phyloP scores from a whole-genome alignment of 2,797 vertebrate genomes.

The Gymnodraco acuticeps region DNA sequence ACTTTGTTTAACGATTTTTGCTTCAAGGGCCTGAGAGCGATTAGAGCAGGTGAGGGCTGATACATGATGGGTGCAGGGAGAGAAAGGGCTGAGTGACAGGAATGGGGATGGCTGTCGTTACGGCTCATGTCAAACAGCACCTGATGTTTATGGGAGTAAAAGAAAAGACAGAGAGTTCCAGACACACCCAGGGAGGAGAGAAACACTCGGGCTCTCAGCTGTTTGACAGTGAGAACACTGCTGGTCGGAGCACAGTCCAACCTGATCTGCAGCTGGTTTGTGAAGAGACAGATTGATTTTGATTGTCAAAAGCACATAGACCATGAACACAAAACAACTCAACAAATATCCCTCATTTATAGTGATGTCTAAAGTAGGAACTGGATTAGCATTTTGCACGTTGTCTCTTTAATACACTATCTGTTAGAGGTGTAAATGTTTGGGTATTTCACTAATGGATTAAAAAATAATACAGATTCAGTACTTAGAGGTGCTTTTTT shows the following conservation, averaged over 20 bases:
- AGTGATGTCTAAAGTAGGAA: background rate
- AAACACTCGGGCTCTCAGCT: background rate
- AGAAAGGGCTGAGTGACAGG: constrained; percentile 63
- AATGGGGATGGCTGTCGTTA: constrained; percentile 65
- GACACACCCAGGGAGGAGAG: constrained; percentile 31
- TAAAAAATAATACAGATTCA: no score
- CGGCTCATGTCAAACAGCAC: constrained; percentile 56
- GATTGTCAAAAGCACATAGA: background rate
- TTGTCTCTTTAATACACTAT: background rate
- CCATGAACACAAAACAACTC: background rate
- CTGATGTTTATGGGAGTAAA: constrained; percentile 16
- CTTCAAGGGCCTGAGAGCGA: constrained; percentile 2
- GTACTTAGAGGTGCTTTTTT: no score
- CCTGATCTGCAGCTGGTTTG: background rate
- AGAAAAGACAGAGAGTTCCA: background rate
- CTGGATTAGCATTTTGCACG: background rate
- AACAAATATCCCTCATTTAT: background rate
- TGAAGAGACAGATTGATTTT: background rate
- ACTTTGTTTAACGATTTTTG: background rate
- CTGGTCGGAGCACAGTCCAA: background rate
- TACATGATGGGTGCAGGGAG: constrained; percentile 23
- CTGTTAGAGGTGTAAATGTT: no score
- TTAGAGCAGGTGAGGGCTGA: constrained; percentile 28
- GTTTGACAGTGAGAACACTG: background rate
- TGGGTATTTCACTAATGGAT: no score